Base-by-base conservation (phyloP, 2,113 vertebrate species). In the Megaceryle torquata region DNA sequence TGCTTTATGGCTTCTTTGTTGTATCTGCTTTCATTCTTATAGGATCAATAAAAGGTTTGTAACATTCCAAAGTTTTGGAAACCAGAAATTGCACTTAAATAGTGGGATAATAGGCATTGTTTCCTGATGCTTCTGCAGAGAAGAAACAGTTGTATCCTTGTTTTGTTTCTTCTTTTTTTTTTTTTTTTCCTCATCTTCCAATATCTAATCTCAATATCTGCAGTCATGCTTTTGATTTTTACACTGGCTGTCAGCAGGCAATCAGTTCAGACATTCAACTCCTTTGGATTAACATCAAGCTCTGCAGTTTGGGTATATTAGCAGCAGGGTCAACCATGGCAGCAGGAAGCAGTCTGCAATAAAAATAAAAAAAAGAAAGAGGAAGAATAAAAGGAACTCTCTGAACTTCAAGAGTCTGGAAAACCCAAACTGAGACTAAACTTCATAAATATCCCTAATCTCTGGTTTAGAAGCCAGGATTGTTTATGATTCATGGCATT, bases 401-500 rank as follows among this genome's bases (percentile, higher is more conserved):
- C 94, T 95, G 93, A 92, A 92, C 88, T 96, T 95, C 87, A 96
- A 95, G 89, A 82, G 80, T 85, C 92, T 92, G 91, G 91, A 95
- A 96, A 96, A 88, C 96, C 91, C 91, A 95, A 97, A 95, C 79
- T 92, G 86, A 93, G 84, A 95, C 95, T 95, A 95, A 95, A 93
- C 97, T 91, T 93, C 91, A 94, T 93, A 95, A 96, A 95, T 96
- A 95, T 96, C 94, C 72, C 85, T 95, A 96, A 97, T 93, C 94
- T 95, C 88, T 94, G 93, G 89, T 89, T 92, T 89, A 96, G 95
- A 94, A 94, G 86, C 82, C 74, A 90, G 84, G 95, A 96, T 96
- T 97, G 95, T 96, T 97, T 96, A 96, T 96, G 93, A 96, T 95
- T 92, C 93, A 91, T 95, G 95, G 71, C 95, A 94, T 91, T 96